Percentiles rank a stretch among this genome's conserved stretches.
Evolutionary conservation across 2,113 vertebrate genomes (phyloP).

Genomic region (Tonatia bakeri): DNA sequence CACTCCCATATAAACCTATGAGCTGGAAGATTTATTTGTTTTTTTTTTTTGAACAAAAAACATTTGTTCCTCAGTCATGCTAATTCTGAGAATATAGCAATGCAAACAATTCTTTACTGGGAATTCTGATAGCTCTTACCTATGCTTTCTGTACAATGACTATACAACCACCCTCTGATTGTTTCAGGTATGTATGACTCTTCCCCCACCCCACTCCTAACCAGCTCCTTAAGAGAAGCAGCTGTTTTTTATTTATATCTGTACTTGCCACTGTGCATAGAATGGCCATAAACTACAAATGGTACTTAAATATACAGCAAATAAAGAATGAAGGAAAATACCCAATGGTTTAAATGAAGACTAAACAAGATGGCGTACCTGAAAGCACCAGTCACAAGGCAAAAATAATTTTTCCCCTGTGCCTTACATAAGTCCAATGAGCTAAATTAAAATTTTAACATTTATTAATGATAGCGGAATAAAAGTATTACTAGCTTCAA

Average conservation of each 20-base stretch:
- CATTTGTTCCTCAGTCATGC: not conserved
- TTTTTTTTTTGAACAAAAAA: no score
- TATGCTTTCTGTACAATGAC: not conserved
- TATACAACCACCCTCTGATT: not conserved
- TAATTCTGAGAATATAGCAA: not conserved
- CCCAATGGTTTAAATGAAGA: not conserved
- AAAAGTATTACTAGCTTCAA: constrained; percentile 1
- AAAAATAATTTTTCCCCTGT: not conserved
- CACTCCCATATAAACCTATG: not conserved
- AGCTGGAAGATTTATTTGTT: not conserved
- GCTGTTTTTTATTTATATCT: not conserved
- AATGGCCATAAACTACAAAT: not conserved
- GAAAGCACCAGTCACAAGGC: not conserved
- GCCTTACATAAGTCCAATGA: not conserved
- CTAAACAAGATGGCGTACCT: not conserved
- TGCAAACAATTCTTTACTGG: not conserved
- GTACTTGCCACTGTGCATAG: not conserved
- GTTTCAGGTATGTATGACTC: not conserved
- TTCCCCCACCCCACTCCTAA: not conserved
- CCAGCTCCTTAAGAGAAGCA: not conserved
- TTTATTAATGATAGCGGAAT: not conserved
- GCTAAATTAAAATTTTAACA: not conserved
- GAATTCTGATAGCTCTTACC: not conserved
- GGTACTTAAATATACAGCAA: not conserved
- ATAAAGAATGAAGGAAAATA: not conserved